Percentiles rank a stretch among this genome's conserved stretches.
Conservation (phyloP, 2,888 invertebrate species). For the Escarpia spicata region DNA sequence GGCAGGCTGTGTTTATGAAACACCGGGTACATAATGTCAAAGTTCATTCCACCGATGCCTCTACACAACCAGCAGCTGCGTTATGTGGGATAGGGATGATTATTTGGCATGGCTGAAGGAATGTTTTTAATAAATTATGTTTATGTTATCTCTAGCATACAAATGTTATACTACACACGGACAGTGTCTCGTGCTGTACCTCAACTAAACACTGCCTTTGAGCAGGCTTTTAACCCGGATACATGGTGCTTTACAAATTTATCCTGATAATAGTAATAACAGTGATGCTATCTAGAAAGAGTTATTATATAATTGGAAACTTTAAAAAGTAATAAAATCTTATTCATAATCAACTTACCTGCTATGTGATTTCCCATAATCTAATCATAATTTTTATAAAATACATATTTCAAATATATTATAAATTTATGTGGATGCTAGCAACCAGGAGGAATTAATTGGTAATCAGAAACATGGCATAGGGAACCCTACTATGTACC, state of each 20-base stretch:
- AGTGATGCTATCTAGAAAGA: background rate
- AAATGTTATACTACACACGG: background rate
- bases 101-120: no score
- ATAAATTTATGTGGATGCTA: background rate
- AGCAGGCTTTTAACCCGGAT: no score
- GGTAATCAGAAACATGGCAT: background rate
- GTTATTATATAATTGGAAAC: background rate
- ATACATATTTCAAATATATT: background rate
- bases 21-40: background rate
- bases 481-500: background rate
- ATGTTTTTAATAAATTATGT: no score
- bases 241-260: no score
- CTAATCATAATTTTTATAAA: background rate
- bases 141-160: background rate
- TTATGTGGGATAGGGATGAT: no score
- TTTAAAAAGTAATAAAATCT: background rate
- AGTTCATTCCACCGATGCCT: background rate
- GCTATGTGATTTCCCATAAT: background rate
- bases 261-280: no score
- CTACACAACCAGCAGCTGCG: background rate
- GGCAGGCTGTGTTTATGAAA: background rate
- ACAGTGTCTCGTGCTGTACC: background rate
- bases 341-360: background rate
- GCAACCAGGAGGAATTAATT: background rate
- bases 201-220: background rate